phyloP scores from a whole-genome alignment of 2,888 invertebrate genomes.

The Drosophila testacea region DNA sequence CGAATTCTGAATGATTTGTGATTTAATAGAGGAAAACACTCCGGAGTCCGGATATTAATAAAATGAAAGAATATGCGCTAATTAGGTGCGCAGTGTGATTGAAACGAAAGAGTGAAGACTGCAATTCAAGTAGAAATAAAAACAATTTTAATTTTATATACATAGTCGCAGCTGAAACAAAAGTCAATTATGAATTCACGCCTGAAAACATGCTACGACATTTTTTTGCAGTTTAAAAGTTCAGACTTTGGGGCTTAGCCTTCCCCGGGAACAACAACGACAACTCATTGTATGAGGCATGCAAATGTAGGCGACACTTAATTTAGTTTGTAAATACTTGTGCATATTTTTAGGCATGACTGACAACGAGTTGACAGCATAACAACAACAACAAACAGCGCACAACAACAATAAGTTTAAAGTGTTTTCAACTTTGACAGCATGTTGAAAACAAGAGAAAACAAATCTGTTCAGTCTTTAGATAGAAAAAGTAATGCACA shows the following conservation, averaged over 20 bases:
- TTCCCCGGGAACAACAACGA: slow-evolving; percentile 8
- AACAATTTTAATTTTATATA: slow-evolving; percentile 45
- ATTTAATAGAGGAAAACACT: slow-evolving; percentile 20
- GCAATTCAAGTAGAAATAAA: slow-evolving; percentile 30
- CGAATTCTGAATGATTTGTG: slow-evolving; percentile 37
- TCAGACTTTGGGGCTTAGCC: slow-evolving; percentile 17
- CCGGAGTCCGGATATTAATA: slow-evolving; percentile 68
- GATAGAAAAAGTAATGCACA: background rate
- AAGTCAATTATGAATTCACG: slow-evolving; percentile 42
- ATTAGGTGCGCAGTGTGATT: slow-evolving; percentile 38
- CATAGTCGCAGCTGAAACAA: slow-evolving; percentile 23
- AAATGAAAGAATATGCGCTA: slow-evolving; percentile 54
- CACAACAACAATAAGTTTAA: slow-evolving; percentile 25
- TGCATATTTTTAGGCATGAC: slow-evolving; percentile 59
- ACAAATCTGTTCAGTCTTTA: slow-evolving; percentile 28
- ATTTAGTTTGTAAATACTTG: slow-evolving; percentile 73
- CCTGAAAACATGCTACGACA: slow-evolving; percentile 9
- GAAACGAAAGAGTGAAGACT: slow-evolving; percentile 27
- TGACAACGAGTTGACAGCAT: slow-evolving; percentile 51
- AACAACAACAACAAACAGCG: slow-evolving; percentile 15
- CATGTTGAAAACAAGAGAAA: slow-evolving; percentile 27
- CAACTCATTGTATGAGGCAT: slow-evolving; percentile 46
- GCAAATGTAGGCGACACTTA: slow-evolving; percentile 70
- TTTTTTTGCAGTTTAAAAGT: slow-evolving; percentile 10
- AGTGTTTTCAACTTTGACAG: slow-evolving; percentile 30